Evolutionary conservation across 2,797 vertebrate species (phyloP).

Genomic region (Heterohyrax brucei): DNA sequence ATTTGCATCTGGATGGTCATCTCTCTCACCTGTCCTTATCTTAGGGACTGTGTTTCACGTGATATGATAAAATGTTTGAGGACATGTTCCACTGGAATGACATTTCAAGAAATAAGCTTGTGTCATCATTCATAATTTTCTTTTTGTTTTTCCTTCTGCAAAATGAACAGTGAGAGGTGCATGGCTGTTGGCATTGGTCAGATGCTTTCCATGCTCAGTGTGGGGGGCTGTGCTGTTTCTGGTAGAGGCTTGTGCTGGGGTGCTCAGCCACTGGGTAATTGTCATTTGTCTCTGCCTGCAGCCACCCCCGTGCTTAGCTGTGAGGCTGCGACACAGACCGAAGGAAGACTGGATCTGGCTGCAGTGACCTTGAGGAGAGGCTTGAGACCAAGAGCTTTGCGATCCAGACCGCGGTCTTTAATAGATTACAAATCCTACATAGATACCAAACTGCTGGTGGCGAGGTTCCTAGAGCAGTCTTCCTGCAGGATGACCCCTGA

Average conservation of each 20-base stretch:
- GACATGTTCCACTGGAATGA: not conserved
- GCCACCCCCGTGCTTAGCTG: constrained; percentile 88
- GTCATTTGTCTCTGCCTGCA: constrained; percentile 79
- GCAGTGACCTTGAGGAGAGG: constrained; percentile 87
- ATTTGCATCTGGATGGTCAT: constrained; percentile 21
- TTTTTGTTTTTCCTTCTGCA: constrained; percentile 9
- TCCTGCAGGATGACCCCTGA: constrained; percentile 92
- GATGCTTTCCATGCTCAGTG: not conserved
- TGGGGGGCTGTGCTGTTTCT: not conserved
- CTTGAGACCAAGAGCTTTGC: constrained; percentile 78
- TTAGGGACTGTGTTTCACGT: constrained; percentile 26
- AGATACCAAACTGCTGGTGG: constrained; percentile 93
- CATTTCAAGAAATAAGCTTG: not conserved
- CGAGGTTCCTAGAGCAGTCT: constrained; percentile 92
- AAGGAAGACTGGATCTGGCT: constrained; percentile 84
- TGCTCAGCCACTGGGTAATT: not conserved
- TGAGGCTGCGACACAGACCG: constrained; percentile 91
- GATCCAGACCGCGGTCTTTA: constrained; percentile 92
- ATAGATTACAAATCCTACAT: constrained; percentile 93
- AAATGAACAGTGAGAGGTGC: constrained; percentile 57
- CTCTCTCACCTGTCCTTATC: not conserved
- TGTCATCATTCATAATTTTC: not conserved
- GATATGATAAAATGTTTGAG: not conserved
- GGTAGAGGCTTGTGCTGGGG: not conserved
- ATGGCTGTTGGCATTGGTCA: constrained; percentile 42